Evolutionary conservation across 2,113 vertebrate genomes (phyloP).

Genomic region (Cairina moschata): DNA sequence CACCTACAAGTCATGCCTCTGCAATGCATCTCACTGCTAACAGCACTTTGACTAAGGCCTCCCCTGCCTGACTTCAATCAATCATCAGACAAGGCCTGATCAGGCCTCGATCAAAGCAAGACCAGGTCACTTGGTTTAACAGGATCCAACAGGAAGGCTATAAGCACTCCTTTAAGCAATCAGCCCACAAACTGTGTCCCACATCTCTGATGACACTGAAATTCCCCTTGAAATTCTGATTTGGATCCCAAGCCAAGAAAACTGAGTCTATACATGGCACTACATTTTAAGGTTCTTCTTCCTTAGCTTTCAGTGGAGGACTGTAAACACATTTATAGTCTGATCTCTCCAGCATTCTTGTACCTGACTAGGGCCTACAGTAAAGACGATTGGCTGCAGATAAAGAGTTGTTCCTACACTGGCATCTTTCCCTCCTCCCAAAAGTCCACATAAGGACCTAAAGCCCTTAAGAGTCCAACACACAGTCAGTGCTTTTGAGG

Average conservation of each 20-base stretch:
- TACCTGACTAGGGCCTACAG: background rate
- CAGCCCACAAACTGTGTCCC: background rate
- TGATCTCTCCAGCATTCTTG: background rate
- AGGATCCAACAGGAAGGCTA: background rate
- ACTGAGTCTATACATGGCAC: background rate
- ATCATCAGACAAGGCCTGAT: fast-evolving
- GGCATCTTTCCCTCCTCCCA: background rate
- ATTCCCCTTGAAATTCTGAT: background rate
- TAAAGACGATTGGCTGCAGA: background rate
- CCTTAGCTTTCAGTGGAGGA: background rate
- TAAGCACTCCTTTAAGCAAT: background rate
- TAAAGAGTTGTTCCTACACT: background rate
- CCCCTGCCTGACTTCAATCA: fast-evolving
- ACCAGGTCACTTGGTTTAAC: background rate
- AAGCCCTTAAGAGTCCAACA: background rate
- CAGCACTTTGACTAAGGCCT: background rate
- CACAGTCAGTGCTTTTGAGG: background rate
- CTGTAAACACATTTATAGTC: background rate
- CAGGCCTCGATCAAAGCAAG: background rate
- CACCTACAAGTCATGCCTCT: background rate
- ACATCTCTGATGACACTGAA: background rate
- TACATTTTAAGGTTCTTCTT: background rate
- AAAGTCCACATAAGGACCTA: background rate
- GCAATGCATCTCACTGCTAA: background rate
- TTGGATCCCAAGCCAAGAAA: background rate